Evolutionary conservation across 1,140 invertebrate species (phyloP).

Genomic region (Acromyrmex charruanus): DNA sequence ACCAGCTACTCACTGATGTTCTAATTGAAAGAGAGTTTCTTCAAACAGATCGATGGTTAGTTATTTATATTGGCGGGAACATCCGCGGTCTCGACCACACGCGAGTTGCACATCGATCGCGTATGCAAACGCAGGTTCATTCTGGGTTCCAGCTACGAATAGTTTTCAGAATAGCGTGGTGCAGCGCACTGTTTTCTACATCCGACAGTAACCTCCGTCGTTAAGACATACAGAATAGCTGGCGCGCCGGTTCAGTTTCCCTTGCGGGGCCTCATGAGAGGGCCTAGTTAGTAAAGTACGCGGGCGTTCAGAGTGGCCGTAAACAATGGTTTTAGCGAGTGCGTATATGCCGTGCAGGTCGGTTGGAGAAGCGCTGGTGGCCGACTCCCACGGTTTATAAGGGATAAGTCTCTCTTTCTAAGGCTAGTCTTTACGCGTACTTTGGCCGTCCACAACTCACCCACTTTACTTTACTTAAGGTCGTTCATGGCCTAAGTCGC

Average conservation of each 20-base stretch:
- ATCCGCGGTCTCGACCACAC: slow-evolving; percentile 35
- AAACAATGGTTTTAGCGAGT: slow-evolving; percentile 84
- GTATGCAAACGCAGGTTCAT: slow-evolving; percentile 24
- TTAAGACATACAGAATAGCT: slow-evolving; percentile 49
- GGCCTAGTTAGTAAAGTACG: slow-evolving; percentile 82
- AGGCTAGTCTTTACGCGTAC: slow-evolving; percentile 75
- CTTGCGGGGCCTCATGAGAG: slow-evolving; percentile 69
- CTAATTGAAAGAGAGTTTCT: background rate
- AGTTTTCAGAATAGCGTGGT: background rate
- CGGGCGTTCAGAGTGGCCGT: slow-evolving; percentile 78
- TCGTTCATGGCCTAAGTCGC: slow-evolving; percentile 50
- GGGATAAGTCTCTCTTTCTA: slow-evolving; percentile 44
- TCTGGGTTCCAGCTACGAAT: background rate
- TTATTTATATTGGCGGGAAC: slow-evolving; percentile 23
- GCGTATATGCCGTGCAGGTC: slow-evolving; percentile 73
- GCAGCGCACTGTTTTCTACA: slow-evolving; percentile 35
- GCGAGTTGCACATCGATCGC: slow-evolving; percentile 13
- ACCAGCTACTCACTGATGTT: background rate
- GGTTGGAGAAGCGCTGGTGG: slow-evolving; percentile 60
- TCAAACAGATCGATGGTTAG: slow-evolving; percentile 31
- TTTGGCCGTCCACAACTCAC: slow-evolving; percentile 75
- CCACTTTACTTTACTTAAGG: slow-evolving; percentile 81
- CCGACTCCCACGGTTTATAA: slow-evolving; percentile 82
- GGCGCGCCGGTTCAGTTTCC: slow-evolving; percentile 17
- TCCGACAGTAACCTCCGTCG: slow-evolving; percentile 58